Percentiles rank a stretch among this genome's conserved stretches.
Evolutionary conservation across 2,888 invertebrate genomes (phyloP).

Genomic region (Acleris emargana): DNA sequence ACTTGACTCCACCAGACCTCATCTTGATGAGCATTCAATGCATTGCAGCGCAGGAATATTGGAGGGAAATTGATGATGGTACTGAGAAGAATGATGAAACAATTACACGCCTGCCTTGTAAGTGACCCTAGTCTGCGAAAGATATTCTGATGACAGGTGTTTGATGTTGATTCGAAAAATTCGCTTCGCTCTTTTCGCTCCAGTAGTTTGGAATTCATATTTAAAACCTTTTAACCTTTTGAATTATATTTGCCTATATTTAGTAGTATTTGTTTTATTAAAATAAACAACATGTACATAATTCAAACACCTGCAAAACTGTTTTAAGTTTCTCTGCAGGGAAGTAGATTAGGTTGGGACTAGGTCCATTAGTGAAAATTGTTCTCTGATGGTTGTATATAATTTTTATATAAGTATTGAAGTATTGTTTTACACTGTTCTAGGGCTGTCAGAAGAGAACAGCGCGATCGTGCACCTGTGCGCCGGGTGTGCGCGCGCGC

Average conservation of each 20-base stretch:
- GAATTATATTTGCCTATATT: no score
- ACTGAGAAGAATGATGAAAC: constrained; percentile 45
- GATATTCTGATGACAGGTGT: no score
- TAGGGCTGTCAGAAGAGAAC: constrained; percentile 74
- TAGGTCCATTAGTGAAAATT: not conserved
- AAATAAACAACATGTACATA: no score
- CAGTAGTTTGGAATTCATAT: no score
- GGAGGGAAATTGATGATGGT: constrained; percentile 55
- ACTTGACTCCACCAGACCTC: constrained; percentile 88
- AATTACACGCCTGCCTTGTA: constrained; percentile 64
- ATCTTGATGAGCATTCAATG: constrained; percentile 88
- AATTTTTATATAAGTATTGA: not conserved
- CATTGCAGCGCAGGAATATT: constrained; percentile 76
- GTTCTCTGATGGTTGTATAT: no score
- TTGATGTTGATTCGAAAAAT: no score
- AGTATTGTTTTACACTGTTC: not conserved
- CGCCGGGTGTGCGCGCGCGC: constrained; percentile 56
- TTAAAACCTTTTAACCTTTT: no score
- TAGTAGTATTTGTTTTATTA: no score
- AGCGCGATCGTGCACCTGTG: constrained; percentile 72
- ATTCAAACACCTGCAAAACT: no score
- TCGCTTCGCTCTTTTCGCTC: no score
- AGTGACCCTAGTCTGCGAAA: constrained; percentile 42
- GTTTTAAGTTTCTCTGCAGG: no score
- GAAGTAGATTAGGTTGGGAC: no score